Evolutionary conservation across 1,140 invertebrate genomes (phyloP), one percentile per base, ranked within the genome.

Genomic region (Drosophila persimilis): DNA sequence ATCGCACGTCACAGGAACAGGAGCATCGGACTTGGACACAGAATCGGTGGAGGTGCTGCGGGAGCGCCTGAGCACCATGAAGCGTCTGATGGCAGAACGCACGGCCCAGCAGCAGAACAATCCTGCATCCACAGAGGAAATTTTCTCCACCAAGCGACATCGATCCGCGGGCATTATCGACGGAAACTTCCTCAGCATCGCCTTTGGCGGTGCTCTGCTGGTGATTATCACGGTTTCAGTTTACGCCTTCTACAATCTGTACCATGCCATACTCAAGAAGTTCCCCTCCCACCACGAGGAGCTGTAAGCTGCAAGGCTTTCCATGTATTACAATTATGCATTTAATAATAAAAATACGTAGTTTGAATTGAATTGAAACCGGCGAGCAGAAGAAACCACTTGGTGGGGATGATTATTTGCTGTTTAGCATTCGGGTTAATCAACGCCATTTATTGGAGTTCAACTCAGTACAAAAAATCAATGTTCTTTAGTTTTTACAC

Each of bases 221-320:
- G 94, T 96, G n/a, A 96, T 97, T 45, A 81, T 97, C 1, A 94
- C 94, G 66, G 96, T 97, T 50, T 96, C 95, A 46, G 93, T 95
- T 2, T 97, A 97, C 77, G 96, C 96, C 0, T 97, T 97, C 90
- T 96, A 96, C 75, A 96, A 96, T 91, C 92, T 97, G 0, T 97
- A 96, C 80, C 93, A 94, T 71, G 96, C 96, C 6, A 95, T 97
- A 39, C 89, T 96, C 1, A 97, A 96, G 90, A 96, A 95, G 89
- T 96, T 96, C 80, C 95, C 95, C 1, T 94, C 95, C 0, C 93
- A 93, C 43, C 96, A 96, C 83, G 95, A 95, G 7, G 96, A 96
- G 65, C 63, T 88, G 65, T 88, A 88, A 73, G 46, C 22, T 55
- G 24, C n/a, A 24, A 22, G 47, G 11, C 29, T 26, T 46, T 39